Evolutionary conservation across 2,113 vertebrate species (phyloP).

Genomic region (Barbus barbus): DNA sequence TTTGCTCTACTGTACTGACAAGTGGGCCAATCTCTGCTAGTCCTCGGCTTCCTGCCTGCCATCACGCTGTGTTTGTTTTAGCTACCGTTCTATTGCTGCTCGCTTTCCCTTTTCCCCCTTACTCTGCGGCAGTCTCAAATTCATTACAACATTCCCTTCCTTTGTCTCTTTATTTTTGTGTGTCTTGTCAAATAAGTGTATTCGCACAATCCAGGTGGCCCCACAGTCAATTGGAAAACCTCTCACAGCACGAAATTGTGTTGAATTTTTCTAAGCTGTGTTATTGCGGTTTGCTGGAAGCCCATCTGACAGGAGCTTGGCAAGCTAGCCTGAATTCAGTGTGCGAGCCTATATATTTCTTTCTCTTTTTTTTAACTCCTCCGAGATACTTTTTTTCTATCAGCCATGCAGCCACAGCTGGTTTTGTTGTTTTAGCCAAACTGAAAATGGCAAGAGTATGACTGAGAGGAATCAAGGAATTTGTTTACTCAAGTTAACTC

Average conservation of each 20-base stretch:
- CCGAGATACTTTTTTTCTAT: conserved; percentile 19
- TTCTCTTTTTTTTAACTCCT: neutral
- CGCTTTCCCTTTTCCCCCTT: neutral
- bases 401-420: conserved; percentile 42
- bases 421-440: conserved; percentile 36
- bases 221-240: conserved; percentile 40
- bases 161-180: conserved; percentile 34
- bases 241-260: conserved; percentile 35
- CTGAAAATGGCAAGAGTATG: conserved; percentile 29
- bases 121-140: conserved; percentile 38
- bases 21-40: conserved; percentile 30
- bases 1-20: conserved; percentile 48
- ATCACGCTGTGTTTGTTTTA: conserved; percentile 46
- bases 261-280: conserved; percentile 40
- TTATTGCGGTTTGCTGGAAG: conserved; percentile 44
- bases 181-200: conserved; percentile 41
- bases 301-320: conserved; percentile 45
- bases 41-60: conserved; percentile 23
- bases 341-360: conserved; percentile 2
- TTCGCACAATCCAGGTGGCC: conserved; percentile 37
- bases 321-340: conserved; percentile 7
- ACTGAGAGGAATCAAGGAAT: conserved; percentile 29
- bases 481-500: conserved; percentile 38
- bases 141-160: conserved; percentile 38
- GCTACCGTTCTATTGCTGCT: conserved; percentile 6